Base-by-base conservation (phyloP, 2,797 vertebrate species). In the Peromyscus aztecus region DNA sequence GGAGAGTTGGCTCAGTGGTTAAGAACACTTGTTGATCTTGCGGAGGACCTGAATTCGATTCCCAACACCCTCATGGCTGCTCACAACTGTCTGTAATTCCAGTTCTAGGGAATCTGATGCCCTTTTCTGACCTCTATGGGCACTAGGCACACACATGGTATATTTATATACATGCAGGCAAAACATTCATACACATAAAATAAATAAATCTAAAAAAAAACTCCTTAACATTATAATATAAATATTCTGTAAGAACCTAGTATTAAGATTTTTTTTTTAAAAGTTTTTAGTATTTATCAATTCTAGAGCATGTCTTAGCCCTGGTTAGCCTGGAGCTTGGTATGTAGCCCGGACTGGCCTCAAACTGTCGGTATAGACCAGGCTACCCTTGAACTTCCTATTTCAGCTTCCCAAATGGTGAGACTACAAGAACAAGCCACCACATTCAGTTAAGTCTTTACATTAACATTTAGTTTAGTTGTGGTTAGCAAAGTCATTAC, bases 401-500 rank as follows among this genome's bases (percentile, higher is more conserved):
- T 37, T 17, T 37, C 34, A 55, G 34, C 34, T 65, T 71, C 34
- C 46, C 84, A 37, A 2, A 17, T 27, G 23, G 21, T 71, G 13
- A 71, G 46, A n/a, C 34, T 37, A 87, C 31, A 67, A 49, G 63
- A 34, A 24, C 11, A 63, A 43, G 83, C 12, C n/a, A 85, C 43
- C 19, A n/a, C 46, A n/a, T 69, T 76, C 57, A 89, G 73, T 61
- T 82, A 81, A 55, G 24, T 90, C 61, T 88, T 96, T 92, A 78
- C 63, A 82, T 83, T 86, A 37, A 69, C 76, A 76, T 52, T 90
- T 46, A 71, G 92, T 96, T 93, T 75, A 69, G 76, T 93, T 89
- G 17, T 94, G 71, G 84, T 93, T 80, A 81, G 75, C 19, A 61
- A 81, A 80, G 65, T 91, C 31, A 69, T 65, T 87, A 90, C 37